Conservation (phyloP, 2,888 invertebrate species). For the Apomyelois bistriatella region DNA sequence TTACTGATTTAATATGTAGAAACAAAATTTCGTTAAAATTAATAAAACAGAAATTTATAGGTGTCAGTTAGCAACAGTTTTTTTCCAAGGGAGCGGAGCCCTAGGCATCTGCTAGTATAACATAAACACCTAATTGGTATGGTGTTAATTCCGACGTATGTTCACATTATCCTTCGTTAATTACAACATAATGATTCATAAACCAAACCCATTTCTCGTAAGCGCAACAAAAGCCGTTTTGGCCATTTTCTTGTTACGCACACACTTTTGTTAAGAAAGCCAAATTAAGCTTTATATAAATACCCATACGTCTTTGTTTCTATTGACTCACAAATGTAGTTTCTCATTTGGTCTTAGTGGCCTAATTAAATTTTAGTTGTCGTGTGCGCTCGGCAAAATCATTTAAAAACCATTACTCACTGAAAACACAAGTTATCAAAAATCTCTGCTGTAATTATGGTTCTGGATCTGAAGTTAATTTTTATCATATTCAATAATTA, state of each 20-base stretch:
- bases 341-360: constrained; percentile 2
- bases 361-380: constrained; percentile 4
- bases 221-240: constrained; percentile 33
- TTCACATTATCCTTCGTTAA: constrained; percentile 40
- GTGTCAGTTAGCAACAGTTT: too few relatives aligned
- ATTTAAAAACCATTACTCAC: neutral
- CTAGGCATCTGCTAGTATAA: too few relatives aligned
- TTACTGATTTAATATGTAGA: too few relatives aligned
- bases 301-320: constrained; percentile 1
- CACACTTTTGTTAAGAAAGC: constrained; percentile 12
- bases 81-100: too few relatives aligned
- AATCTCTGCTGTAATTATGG: too few relatives aligned
- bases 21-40: too few relatives aligned
- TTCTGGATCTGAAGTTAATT: too few relatives aligned
- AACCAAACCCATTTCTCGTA: constrained; percentile 33
- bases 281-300: constrained; percentile 10
- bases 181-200: constrained; percentile 48
- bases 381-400: neutral
- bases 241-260: constrained; percentile 24
- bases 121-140: too few relatives aligned
- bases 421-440: too few relatives aligned
- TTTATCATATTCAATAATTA: too few relatives aligned
- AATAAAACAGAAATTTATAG: too few relatives aligned
- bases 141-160: constrained; percentile 33
- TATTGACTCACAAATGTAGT: constrained; percentile 2